Evolutionary conservation across 2,888 invertebrate genomes (phyloP), one percentile per base, ranked within the genome.

Genomic region (Archips xylosteana): DNA sequence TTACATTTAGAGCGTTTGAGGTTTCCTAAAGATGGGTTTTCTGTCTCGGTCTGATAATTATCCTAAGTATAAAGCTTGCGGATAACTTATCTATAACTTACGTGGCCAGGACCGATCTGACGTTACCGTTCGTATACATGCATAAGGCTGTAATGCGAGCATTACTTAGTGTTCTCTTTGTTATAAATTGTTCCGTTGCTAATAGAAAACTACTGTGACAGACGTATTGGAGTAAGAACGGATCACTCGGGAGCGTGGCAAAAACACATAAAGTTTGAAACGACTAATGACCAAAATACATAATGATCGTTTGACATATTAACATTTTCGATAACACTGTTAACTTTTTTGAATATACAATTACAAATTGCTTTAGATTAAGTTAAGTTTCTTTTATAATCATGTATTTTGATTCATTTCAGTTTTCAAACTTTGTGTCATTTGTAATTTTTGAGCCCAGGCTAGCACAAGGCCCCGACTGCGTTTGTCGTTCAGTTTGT

Each of bases 81-180:
- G 91, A 87, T 89, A 89, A 88, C 86, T 84, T 82, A 87, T 83
- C 81, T 81, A 77, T 69, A 72, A 61, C 84, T 82, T 87, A 85
- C 86, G 85, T 82, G 87, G 88, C 88, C 87, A 89, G 87, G 88
- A 88, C 88, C 89, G 87, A 86, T 88, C 88, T 85, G 87, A 88
- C 87, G 84, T 87, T 84, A 83, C 87, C 90, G 83, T 87, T 96
- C 96, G 96, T 96, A 96, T 96, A 96, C 96, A 95, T 95, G 95
- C 94, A 95, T 96, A 96, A 96, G 96, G 96, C 96, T 95, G 94
- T 89, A 92, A 94, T 92, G 91, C 89, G 72, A 72, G 89, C 92
- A 94, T 93, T 92, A 92, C 94, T 82, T 85, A 83, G 85, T 89
- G 85, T 86, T 80, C 78, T 80, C 82, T 80, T 89, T 85, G 85